Base-by-base conservation (phyloP, 2,113 vertebrate species). In the Scomber scombrus region DNA sequence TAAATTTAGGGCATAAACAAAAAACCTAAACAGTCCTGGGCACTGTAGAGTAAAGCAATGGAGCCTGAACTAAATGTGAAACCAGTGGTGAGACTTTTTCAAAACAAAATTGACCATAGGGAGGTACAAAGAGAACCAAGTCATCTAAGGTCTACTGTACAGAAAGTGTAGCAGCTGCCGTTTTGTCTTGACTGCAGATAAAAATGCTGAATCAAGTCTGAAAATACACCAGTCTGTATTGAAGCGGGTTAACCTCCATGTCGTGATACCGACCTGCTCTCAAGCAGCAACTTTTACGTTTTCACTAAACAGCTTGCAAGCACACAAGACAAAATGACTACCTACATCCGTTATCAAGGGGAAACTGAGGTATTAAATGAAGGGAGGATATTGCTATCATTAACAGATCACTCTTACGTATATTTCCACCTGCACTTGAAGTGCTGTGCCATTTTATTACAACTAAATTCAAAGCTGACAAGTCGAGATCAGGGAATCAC, bases 1-100 rank as follows among this genome's bases (percentile, higher is more conserved):
- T 40, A 18, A 23, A 68, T 63, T 40, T 40, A 26, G 34, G 34
- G 34, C 7, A 40, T 40, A 40, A 40, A 40, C 34, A 40, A 40
- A 40, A 40, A 40, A 40, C 34, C 34, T 40, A 7, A 40, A 40
- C 9, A 40, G 34, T 40, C 34, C 34, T 31, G 47, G 10, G 52
- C 52, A 21, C 52, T 13, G 19, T 23, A 23, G 3, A 21, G 52
- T 55, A 34, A 23, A 60, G 47, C 10, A 63, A 77, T 60, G 69
- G 61, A 62, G 62, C 71, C 11, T 9, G 72, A 86, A 68, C 56
- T 76, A 18, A 70, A 52, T 26, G 21, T 46, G 29, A 85, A 84
- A 75, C 89, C 92, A 93, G 92, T 93, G 91, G 78, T 83, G 63
- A 81, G 90, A 92, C 92, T 89, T 83, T 26, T 49, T 61, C 49